Base-by-base conservation (phyloP, 2,888 invertebrate genomes). In the Quadroppia sp. region DNA sequence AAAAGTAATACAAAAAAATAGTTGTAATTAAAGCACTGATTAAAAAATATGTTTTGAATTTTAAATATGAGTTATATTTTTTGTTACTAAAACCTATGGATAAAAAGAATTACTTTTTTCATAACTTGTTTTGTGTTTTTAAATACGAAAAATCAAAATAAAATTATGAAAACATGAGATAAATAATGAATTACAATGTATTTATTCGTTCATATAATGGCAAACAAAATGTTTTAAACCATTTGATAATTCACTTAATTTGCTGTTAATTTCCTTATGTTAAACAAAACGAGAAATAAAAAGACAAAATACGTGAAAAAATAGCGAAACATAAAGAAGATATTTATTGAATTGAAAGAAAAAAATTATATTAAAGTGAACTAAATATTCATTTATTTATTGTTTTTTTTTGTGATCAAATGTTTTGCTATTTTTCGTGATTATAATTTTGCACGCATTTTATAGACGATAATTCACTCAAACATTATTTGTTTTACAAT, bases 371-470 rank as follows among this genome's bases (percentile, higher is more conserved):
- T n/a, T n/a, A n/a, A n/a, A 3, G 3, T 59, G n/a, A n/a, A n/a
- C n/a, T n/a, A n/a, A n/a, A n/a, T n/a, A n/a, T n/a, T n/a, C n/a
- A n/a, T n/a, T n/a, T n/a, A n/a, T n/a, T n/a, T n/a, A n/a, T n/a
- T n/a, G n/a, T n/a, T n/a, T n/a, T n/a, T n/a, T n/a, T n/a, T n/a
- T n/a, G n/a, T n/a, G n/a, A n/a, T n/a, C n/a, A n/a, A n/a, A n/a
- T n/a, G n/a, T n/a, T n/a, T n/a, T n/a, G n/a, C n/a, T n/a, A n/a
- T n/a, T n/a, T n/a, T 9, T 61, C 61, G 61, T 61, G 61, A 61
- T 61, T 36, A 9, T n/a, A 32, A n/a, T 61, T n/a, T 61, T 30
- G 32, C 61, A 61, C 61, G 61, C 61, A 61, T 61, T 61, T n/a
- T n/a, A n/a, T n/a, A n/a, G n/a, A n/a, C n/a, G n/a, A n/a, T n/a